phyloP scores from a whole-genome alignment of 2,888 invertebrate species.

The Caenorhabditis sp. region DNA sequence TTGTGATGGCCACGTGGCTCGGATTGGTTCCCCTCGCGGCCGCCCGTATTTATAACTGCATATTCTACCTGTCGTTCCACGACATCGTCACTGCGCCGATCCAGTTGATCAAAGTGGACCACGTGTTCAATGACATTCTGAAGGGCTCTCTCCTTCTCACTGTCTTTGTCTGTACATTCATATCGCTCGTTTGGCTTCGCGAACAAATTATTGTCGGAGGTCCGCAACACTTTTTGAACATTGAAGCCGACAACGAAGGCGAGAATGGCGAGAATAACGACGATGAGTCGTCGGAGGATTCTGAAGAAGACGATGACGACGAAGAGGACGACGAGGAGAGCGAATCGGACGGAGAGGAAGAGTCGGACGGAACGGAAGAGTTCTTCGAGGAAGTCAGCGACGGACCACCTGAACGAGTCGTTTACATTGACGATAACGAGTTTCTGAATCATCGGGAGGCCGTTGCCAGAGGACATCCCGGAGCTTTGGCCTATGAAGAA shows the following conservation, averaged over 20 bases:
- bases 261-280: constrained; percentile 19
- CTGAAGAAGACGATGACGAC: constrained; percentile 25
- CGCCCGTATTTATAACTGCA: constrained; percentile 65
- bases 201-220: constrained; percentile 84
- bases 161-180: constrained; percentile 88
- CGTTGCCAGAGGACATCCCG: constrained; percentile 8
- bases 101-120: constrained; percentile 71
- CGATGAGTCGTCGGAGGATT: constrained; percentile 19
- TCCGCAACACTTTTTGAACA: constrained; percentile 64
- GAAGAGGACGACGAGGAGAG: constrained; percentile 22
- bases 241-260: constrained; percentile 46
- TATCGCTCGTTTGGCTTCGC: constrained; percentile 95
- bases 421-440: constrained; percentile 19
- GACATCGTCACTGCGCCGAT: constrained; percentile 62
- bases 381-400: constrained; percentile 19
- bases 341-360: constrained; percentile 4
- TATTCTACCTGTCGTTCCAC: constrained; percentile 70
- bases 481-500: constrained; percentile 11
- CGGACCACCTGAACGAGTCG: constrained; percentile 14
- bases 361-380: neutral
- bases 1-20: constrained; percentile 97
- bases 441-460: constrained; percentile 27
- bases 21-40: constrained; percentile 83
- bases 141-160: constrained; percentile 94
- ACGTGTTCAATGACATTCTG: constrained; percentile 82